A percentile compares a stretch with the other conserved stretches of the same genome.
Evolutionary conservation across 1,140 invertebrate species (phyloP).

Genomic region (Archivesica marissinica): DNA sequence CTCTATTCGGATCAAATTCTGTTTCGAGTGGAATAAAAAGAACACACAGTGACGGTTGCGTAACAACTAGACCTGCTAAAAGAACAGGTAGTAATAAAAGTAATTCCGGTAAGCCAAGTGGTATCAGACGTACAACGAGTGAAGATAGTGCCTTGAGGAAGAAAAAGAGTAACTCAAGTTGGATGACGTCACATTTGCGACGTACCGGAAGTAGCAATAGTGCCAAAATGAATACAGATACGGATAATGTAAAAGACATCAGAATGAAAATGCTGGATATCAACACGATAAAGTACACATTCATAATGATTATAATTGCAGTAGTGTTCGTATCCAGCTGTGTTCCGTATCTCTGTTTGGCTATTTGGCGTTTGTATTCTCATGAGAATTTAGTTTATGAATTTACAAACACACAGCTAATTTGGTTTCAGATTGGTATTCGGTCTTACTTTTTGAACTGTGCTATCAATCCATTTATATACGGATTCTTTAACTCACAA

Average conservation of each 20-base stretch:
- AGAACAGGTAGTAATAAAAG: constrained; percentile 27
- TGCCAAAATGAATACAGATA: constrained; percentile 39
- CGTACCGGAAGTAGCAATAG: constrained; percentile 50
- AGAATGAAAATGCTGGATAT: constrained; percentile 57
- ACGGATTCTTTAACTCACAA: constrained; percentile 62
- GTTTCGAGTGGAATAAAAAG: not conserved
- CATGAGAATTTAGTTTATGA: constrained; percentile 44
- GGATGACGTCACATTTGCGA: constrained; percentile 21
- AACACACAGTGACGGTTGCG: constrained; percentile 44
- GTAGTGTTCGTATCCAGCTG: constrained; percentile 60
- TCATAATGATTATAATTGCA: constrained; percentile 59
- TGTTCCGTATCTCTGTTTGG: constrained; percentile 54
- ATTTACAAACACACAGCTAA: constrained; percentile 15
- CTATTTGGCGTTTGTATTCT: constrained; percentile 43
- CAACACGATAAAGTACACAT: constrained; percentile 50
- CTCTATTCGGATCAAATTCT: not conserved
- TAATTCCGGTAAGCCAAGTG: not conserved
- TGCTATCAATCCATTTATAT: constrained; percentile 58
- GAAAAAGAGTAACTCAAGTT: constrained; percentile 4
- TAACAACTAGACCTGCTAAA: not conserved
- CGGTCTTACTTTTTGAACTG: constrained; percentile 59
- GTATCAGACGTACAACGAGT: constrained; percentile 14
- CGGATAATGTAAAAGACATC: constrained; percentile 53
- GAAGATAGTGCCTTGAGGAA: constrained; percentile 27
- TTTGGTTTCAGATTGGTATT: constrained; percentile 44